Evolutionary conservation across 2,888 invertebrate species (phyloP).

Genomic region (Elegia similella): DNA sequence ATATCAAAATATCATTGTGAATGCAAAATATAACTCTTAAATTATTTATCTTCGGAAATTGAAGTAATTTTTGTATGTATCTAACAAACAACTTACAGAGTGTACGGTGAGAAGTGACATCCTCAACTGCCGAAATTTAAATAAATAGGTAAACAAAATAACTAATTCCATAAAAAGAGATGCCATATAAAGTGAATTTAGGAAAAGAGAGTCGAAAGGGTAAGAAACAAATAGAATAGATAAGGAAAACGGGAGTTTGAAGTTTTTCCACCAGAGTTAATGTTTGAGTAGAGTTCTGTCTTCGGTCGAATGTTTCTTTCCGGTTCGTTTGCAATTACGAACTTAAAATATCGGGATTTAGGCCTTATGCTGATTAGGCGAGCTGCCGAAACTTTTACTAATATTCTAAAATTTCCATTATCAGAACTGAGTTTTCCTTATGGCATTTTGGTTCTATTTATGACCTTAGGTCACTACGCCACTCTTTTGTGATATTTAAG

Average conservation of each 20-base stretch:
- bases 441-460: too few relatives aligned
- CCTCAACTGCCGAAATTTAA: too few relatives aligned
- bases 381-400: background rate
- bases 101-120: too few relatives aligned
- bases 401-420: background rate
- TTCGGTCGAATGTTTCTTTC: slow-evolving; percentile 22
- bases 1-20: too few relatives aligned
- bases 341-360: slow-evolving; percentile 8
- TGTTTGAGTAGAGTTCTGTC: slow-evolving; percentile 29
- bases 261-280: slow-evolving; percentile 40
- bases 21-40: too few relatives aligned
- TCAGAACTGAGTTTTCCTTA: background rate
- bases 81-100: too few relatives aligned
- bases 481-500: too few relatives aligned
- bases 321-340: slow-evolving; percentile 5
- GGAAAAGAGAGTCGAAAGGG: background rate
- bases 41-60: too few relatives aligned
- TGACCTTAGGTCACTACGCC: too few relatives aligned
- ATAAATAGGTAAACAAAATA: too few relatives aligned
- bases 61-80: too few relatives aligned
- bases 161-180: too few relatives aligned
- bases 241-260: slow-evolving; percentile 29
- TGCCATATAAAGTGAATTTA: background rate
- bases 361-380: background rate
- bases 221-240: background rate